Evolutionary conservation across 92 coral and sea anemone species (phyloP), one percentile per base, ranked within the genome.

Genomic region (Isaurus tuberculatus): DNA sequence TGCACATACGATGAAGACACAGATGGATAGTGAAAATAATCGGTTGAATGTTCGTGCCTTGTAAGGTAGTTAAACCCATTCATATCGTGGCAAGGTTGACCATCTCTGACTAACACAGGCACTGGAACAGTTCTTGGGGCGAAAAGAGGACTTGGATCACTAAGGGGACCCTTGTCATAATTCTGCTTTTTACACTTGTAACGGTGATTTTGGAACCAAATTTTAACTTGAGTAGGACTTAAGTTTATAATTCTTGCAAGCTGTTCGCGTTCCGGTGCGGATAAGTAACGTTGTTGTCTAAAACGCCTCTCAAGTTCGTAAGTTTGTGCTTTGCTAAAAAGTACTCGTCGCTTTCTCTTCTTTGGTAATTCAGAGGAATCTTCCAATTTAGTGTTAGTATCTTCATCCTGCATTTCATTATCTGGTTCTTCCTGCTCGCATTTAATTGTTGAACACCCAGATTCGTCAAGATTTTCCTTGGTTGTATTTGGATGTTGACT

Each of bases 201-300:
- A 9, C 99, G 96, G 75, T 97, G 99, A 92, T 97, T 97, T 89
- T 97, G 99, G 84, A 97, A 97, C 99, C 99, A 97, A 70, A 97
- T 97, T 87, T 97, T 97, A 46, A 97, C 98, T 89, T 97, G 99
- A 49, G 99, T 97, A 17, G 99, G 99, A 33, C 97, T 97, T 82
- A 97, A 93, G 86, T 97, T 91, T 55, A 97, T 87, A 40, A 92
- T 93, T 81, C 97, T 86, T 44, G 99, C 99, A 51, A 97, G 96
- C 80, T 97, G 98, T 61, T 97, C 99, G 36, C 99, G 89, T 83
- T 97, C 99, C 2, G 99, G 99, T 23, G 99, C 99, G 63, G 99
- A 97, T 63, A 97, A 88, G 65, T 97, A 97, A 49, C 99, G 91
- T 66, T 97, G 99, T 53, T 95, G 97, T 27, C 98, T 91, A 79